phyloP scores from a whole-genome alignment of 2,888 invertebrate species.

The Brachylomia viminalis region DNA sequence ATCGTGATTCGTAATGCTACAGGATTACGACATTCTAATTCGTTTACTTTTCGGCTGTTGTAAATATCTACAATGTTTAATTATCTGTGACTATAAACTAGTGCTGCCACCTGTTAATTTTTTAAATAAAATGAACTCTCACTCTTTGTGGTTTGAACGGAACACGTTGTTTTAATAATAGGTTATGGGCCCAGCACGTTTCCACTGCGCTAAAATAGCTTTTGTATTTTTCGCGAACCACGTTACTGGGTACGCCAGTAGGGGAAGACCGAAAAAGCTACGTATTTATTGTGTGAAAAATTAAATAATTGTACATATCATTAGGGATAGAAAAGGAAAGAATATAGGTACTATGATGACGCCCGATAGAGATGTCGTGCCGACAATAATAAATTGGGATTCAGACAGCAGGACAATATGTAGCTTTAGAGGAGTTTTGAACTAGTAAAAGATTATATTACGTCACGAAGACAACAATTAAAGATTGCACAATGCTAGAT shows the following conservation, averaged over 20 bases:
- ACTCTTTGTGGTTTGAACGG: too few species aligned
- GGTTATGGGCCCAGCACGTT: too few species aligned
- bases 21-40: conserved; percentile 38
- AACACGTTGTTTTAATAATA: too few species aligned
- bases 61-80: too few species aligned
- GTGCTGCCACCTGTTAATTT: too few species aligned
- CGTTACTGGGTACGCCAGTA: not conserved
- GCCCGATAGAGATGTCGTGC: not conserved
- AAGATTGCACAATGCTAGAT: conserved; percentile 5
- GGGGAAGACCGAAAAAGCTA: not conserved
- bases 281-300: not conserved
- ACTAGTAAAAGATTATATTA: not conserved
- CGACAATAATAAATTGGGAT: not conserved
- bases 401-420: not conserved
- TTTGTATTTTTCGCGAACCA: not conserved
- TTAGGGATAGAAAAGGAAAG: too few species aligned
- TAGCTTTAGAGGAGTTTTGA: not conserved
- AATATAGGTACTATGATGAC: not conserved
- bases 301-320: too few species aligned
- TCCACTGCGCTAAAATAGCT: too few species aligned
- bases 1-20: conserved; percentile 21
- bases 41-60: conserved; percentile 5
- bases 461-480: too few species aligned
- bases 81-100: too few species aligned
- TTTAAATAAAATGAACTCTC: too few species aligned